Percentiles rank a stretch among this genome's conserved stretches.
phyloP scores from a whole-genome alignment of 1,140 invertebrate species.

The Drosophila azteca region DNA sequence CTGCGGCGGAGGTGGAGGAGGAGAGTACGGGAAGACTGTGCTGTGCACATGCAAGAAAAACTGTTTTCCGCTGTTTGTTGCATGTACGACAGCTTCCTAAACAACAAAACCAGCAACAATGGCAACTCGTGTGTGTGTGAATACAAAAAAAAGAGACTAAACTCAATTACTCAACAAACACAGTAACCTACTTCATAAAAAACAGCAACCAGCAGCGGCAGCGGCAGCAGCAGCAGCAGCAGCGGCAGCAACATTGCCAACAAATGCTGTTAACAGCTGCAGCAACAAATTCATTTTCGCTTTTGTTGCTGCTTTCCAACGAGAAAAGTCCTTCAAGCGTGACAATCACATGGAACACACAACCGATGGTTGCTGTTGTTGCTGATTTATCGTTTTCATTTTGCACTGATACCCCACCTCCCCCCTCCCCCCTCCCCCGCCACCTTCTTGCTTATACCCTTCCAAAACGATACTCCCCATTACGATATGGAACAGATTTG shows the following conservation, averaged over 20 bases:
- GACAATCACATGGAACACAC: constrained; percentile 76
- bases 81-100: constrained; percentile 77
- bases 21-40: too few relatives aligned
- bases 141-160: constrained; percentile 61
- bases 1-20: too few relatives aligned
- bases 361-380: constrained; percentile 35
- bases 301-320: constrained; percentile 59
- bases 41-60: constrained; percentile 14
- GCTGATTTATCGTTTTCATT: constrained; percentile 82
- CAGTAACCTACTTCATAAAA: constrained; percentile 80
- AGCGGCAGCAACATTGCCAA: constrained; percentile 13
- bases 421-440: too few relatives aligned
- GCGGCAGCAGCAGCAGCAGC: constrained; percentile 45
- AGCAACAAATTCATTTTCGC: constrained; percentile 81
- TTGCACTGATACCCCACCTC: constrained; percentile 35
- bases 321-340: constrained; percentile 79
- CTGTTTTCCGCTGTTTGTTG: constrained; percentile 50
- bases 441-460: too few relatives aligned
- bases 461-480: too few relatives aligned
- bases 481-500: too few relatives aligned
- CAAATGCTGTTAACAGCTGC: constrained; percentile 74
- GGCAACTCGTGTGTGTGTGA: constrained; percentile 59
- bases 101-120: constrained; percentile 40
- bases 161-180: constrained; percentile 82
- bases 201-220: constrained; percentile 52